Conservation (phyloP, 53 echinoderm and acorn worm genomes). For the Temnopleurus reevesii region DNA sequence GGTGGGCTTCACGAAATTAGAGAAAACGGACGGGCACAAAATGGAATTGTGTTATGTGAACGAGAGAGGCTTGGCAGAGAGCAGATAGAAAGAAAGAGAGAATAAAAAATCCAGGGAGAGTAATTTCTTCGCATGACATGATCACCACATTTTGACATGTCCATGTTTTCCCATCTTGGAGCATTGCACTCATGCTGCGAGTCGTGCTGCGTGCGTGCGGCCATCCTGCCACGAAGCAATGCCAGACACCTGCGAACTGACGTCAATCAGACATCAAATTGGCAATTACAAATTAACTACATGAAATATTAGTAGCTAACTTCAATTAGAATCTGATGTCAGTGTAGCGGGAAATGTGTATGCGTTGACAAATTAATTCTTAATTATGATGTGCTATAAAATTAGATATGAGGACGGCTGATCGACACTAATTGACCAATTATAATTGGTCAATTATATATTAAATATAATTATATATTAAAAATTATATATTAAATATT, state of each 20-base stretch:
- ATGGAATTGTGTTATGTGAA: too few relatives aligned
- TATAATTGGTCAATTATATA: too few relatives aligned
- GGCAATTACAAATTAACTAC: conserved; percentile 23
- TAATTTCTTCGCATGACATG: background rate
- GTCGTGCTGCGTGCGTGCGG: background rate
- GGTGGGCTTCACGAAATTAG: too few relatives aligned
- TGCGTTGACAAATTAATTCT: background rate
- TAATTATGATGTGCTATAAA: background rate
- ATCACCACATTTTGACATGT: conserved; percentile 15
- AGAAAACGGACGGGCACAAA: too few relatives aligned
- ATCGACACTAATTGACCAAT: too few relatives aligned
- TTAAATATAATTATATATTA: too few relatives aligned
- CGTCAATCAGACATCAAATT: conserved; percentile 24
- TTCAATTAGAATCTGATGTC: background rate
- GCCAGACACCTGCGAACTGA: conserved; percentile 3
- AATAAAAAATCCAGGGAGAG: background rate
- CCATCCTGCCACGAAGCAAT: conserved; percentile 3
- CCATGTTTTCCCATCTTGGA: background rate
- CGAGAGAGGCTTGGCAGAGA: background rate
- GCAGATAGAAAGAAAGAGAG: background rate
- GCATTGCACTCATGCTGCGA: conserved; percentile 13
- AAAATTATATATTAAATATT: too few relatives aligned
- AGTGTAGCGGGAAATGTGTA: background rate
- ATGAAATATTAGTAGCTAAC: background rate
- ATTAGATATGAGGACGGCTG: too few relatives aligned